Evolutionary conservation across 37 sponge, comb jelly and placozoan genomes (phyloP).

Genomic region (Hexactinellida sp.): DNA sequence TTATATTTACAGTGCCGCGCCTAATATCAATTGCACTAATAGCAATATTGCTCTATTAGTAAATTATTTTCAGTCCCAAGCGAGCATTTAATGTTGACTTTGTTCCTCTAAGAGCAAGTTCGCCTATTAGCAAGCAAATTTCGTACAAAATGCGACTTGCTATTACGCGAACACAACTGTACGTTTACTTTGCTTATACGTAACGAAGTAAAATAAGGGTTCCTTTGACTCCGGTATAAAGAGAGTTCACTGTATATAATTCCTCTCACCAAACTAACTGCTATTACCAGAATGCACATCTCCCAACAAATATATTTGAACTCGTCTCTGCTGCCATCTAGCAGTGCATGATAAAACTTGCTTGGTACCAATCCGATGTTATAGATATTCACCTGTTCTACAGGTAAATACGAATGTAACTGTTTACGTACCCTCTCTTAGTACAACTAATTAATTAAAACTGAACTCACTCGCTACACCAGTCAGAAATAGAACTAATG

Average conservation of each 20-base stretch:
- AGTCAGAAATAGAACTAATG: not conserved
- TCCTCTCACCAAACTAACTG: constrained; percentile 52
- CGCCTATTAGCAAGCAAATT: no score
- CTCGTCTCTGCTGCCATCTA: constrained; percentile 22
- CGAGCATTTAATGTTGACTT: no score
- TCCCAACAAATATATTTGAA: constrained; percentile 53
- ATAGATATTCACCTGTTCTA: constrained; percentile 61
- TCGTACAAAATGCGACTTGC: no score
- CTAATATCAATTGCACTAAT: no score
- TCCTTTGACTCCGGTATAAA: not conserved
- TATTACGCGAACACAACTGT: no score
- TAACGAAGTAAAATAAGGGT: no score
- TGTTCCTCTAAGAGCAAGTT: no score
- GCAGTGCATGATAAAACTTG: constrained; percentile 49
- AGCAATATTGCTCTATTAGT: no score
- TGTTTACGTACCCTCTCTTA: not conserved
- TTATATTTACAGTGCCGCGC: not conserved
- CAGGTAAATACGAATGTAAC: not conserved
- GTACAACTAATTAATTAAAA: not conserved
- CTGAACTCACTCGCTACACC: not conserved
- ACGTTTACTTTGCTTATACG: no score
- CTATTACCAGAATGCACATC: constrained; percentile 28
- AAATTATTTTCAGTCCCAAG: no score
- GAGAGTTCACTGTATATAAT: not conserved
- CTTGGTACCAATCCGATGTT: constrained; percentile 67